A percentile compares a stretch with the other conserved stretches of the same genome.
phyloP scores from a whole-genome alignment of 1,140 invertebrate genomes.

The Bombus cullumanus region DNA sequence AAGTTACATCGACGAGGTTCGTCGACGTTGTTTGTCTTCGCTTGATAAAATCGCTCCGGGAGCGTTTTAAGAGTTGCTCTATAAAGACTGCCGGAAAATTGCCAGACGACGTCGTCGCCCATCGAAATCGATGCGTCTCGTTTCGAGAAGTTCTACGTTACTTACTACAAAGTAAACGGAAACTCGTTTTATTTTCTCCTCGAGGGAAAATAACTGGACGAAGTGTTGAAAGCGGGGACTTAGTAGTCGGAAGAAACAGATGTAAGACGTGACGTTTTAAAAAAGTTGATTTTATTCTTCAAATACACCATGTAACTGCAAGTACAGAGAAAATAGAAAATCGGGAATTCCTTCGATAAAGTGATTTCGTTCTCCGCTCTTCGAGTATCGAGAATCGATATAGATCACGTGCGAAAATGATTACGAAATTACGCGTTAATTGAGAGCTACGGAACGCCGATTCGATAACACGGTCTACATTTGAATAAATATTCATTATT shows the following conservation, averaged over 20 bases:
- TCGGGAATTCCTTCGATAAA: conserved; percentile 60
- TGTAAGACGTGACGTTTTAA: not conserved
- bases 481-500: conserved; percentile 34
- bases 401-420: not conserved
- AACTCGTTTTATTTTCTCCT: conserved; percentile 12
- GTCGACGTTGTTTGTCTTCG: conserved; percentile 1
- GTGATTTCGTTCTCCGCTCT: not conserved
- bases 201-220: not conserved
- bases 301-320: not conserved
- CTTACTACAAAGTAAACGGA: not conserved
- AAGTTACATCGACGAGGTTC: not conserved
- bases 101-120: not conserved
- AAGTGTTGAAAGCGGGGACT: too few species aligned
- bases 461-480: not conserved
- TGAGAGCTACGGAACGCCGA: not conserved
- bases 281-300: not conserved
- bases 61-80: not conserved
- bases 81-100: not conserved
- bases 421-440: conserved; percentile 27
- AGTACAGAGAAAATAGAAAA: not conserved
- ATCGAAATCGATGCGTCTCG: conserved; percentile 3
- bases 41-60: conserved; percentile 18
- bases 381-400: conserved; percentile 29
- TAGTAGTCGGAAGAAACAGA: not conserved
- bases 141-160: not conserved